Evolutionary conservation across 2,888 invertebrate genomes (phyloP).

Genomic region (Dynastes grantii): DNA sequence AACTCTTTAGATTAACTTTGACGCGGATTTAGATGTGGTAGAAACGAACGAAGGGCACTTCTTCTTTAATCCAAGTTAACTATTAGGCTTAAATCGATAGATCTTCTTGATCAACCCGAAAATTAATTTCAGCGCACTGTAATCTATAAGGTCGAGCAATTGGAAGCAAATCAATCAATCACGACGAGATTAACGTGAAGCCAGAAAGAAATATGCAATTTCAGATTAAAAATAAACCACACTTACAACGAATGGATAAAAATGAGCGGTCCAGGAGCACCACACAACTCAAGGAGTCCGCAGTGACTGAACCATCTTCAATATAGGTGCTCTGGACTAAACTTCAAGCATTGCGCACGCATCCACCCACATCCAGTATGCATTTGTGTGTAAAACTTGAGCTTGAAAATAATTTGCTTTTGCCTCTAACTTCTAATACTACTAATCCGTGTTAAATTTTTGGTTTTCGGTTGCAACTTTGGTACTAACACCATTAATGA

Average conservation of each 20-base stretch:
- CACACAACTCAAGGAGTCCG: conserved; percentile 71
- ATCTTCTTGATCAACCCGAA: too few relatives aligned
- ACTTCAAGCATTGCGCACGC: conserved; percentile 57
- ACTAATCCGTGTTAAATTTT: conserved; percentile 8
- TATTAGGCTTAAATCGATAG: too few relatives aligned
- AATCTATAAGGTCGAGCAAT: too few relatives aligned
- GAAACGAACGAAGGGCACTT: too few relatives aligned
- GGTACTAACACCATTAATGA: too few relatives aligned
- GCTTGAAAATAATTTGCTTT: conserved; percentile 28
- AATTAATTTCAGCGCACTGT: too few relatives aligned
- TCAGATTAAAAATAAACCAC: conserved; percentile 48
- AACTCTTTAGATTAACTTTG: too few relatives aligned
- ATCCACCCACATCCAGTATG: conserved; percentile 52
- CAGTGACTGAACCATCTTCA: conserved; percentile 66
- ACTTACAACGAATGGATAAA: conserved; percentile 66
- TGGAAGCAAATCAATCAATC: neutral
- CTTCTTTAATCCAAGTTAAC: too few relatives aligned
- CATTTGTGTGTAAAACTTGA: conserved; percentile 45
- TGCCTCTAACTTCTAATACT: conserved; percentile 1
- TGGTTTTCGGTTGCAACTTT: neutral
- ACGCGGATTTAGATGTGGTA: too few relatives aligned
- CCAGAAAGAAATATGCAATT: neutral
- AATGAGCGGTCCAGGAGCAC: conserved; percentile 70
- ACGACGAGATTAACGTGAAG: neutral
- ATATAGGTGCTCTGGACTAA: conserved; percentile 52